phyloP scores from a whole-genome alignment of 2,113 vertebrate species.

The Vulpes ferrilata region DNA sequence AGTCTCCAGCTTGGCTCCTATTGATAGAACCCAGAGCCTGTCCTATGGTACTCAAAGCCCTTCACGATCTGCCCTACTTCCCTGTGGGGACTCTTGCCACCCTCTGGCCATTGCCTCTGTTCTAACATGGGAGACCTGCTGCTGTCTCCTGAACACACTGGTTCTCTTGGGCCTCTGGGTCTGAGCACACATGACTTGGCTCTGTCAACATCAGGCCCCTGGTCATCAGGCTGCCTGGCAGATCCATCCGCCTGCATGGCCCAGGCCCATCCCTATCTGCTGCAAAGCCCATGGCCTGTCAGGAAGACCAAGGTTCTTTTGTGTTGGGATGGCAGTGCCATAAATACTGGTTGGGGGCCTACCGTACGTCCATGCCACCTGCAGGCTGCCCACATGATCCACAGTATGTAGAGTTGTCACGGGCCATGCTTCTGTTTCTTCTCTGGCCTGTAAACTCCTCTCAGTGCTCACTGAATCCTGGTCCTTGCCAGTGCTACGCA shows the following conservation, averaged over 20 bases:
- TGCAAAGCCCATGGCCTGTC: background rate
- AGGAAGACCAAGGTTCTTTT: background rate
- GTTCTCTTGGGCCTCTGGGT: background rate
- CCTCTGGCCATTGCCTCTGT: background rate
- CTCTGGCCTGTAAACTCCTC: background rate
- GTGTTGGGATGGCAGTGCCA: background rate
- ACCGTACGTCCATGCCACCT: background rate
- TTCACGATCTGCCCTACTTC: background rate
- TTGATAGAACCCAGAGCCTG: background rate
- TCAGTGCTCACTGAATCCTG: background rate
- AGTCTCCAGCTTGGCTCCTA: no score
- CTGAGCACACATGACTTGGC: fast-evolving
- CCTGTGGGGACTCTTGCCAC: background rate
- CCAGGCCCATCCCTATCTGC: background rate
- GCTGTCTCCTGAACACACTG: background rate
- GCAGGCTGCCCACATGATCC: background rate
- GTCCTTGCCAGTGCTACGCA: background rate
- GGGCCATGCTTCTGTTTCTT: background rate
- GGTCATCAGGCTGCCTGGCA: background rate
- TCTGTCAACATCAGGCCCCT: background rate
- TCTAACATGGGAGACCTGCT: background rate
- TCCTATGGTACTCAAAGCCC: background rate
- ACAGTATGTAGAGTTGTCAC: background rate
- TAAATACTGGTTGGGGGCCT: background rate
- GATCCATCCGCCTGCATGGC: background rate